A percentile compares a stretch with the other conserved stretches of the same genome.
phyloP scores from a whole-genome alignment of 2,888 invertebrate genomes.

The Hesperia comma region DNA sequence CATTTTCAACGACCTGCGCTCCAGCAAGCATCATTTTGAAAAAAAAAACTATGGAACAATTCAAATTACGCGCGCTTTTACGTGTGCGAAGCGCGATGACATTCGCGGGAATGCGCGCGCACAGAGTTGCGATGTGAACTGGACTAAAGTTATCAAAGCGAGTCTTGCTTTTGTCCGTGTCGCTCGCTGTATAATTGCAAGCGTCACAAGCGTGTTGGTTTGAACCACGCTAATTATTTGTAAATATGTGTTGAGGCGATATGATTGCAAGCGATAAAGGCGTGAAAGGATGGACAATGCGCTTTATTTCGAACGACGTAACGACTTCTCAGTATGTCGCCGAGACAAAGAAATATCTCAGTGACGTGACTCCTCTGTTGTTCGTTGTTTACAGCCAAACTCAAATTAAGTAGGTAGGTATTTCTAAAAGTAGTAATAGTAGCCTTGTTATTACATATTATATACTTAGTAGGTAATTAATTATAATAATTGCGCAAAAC shows the following conservation, averaged over 20 bases:
- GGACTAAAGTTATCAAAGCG: slow-evolving; percentile 38
- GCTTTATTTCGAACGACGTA: slow-evolving; percentile 26
- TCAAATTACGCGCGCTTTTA: slow-evolving; percentile 56
- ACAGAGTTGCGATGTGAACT: slow-evolving; percentile 39
- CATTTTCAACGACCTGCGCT: slow-evolving; percentile 70
- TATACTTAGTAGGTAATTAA: too few relatives aligned
- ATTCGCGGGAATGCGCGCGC: slow-evolving; percentile 68
- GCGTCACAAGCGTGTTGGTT: slow-evolving; percentile 37
- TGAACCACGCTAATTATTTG: slow-evolving; percentile 40
- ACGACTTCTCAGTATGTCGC: slow-evolving; percentile 19
- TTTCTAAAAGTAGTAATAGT: background rate
- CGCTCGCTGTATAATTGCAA: slow-evolving; percentile 39
- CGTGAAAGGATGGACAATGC: slow-evolving; percentile 22
- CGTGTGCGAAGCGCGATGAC: slow-evolving; percentile 56
- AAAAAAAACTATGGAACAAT: slow-evolving; percentile 31
- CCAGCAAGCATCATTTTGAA: slow-evolving; percentile 76
- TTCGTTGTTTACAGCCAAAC: slow-evolving; percentile 18
- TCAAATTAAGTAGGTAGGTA: slow-evolving; percentile 17
- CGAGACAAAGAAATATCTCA: slow-evolving; percentile 18
- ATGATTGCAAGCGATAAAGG: slow-evolving; percentile 33
- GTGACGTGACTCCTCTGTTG: slow-evolving; percentile 19
- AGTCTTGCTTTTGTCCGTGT: slow-evolving; percentile 42
- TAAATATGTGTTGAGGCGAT: slow-evolving; percentile 38
- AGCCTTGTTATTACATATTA: too few relatives aligned
- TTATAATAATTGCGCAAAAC: too few relatives aligned